Conservation (phyloP, 2,888 invertebrate species). For the Gryllus longicercus region DNA sequence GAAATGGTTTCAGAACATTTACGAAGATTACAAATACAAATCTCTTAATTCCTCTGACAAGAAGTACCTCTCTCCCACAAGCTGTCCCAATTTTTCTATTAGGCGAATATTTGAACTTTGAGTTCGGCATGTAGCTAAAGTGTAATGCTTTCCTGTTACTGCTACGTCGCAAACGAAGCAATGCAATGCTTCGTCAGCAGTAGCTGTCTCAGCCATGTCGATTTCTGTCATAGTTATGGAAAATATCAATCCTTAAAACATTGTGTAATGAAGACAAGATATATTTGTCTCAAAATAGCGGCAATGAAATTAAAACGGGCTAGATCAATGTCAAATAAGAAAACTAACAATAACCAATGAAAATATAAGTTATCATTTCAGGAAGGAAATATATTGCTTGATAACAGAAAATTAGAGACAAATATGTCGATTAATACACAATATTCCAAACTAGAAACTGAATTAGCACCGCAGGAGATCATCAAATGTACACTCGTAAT, state of each 20-base stretch:
- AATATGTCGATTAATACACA: neutral
- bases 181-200: slow-evolving; percentile 36
- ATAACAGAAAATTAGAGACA: neutral
- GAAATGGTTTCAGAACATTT: neutral
- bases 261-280: neutral
- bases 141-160: slow-evolving; percentile 46
- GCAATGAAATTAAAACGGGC: neutral
- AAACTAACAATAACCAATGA: no score
- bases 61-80: slow-evolving; percentile 47
- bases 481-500: neutral
- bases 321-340: no score
- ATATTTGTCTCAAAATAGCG: neutral
- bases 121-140: slow-evolving; percentile 46
- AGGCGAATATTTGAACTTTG: slow-evolving; percentile 44
- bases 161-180: slow-evolving; percentile 47
- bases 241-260: no score
- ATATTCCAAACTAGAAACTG: neutral
- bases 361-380: no score
- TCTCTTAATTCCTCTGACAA: no score
- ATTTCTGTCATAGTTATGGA: neutral
- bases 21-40: neutral
- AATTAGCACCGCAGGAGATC: no score
- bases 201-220: slow-evolving; percentile 23
- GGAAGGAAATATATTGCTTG: no score
- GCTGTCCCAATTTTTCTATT: slow-evolving; percentile 47